Base-by-base conservation (phyloP, 1,140 invertebrate species). In the Ridgeia piscesae region DNA sequence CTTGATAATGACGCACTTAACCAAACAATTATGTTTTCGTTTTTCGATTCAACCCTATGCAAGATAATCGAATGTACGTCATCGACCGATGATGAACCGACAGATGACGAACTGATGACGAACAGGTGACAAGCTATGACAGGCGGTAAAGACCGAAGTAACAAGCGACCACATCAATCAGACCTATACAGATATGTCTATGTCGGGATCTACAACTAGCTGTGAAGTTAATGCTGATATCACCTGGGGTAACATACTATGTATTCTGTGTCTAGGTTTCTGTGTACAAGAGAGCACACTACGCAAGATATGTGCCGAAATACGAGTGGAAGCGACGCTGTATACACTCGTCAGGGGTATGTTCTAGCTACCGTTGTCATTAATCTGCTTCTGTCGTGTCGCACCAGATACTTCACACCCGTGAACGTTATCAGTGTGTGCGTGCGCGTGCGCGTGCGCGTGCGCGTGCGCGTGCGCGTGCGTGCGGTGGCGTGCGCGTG, bases 331-430 rank as follows among this genome's bases (percentile, higher is more conserved):
- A 33, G 88, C 92, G 33, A 35, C 88, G n/a, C 89, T 92, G 6
- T 92, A 92, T 35, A 92, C 88, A 8, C 89, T 92, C 9, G 92
- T 92, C 34, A 91, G 92, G 48, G 92, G 92, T 92, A 33, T 6
- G 92, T 92, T n/a, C n/a, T 21, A 77, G 42, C 11, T 42, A 77
- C 58, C 17, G 27, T 4, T 21, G 58, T 31, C 2, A 77, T 77
- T 31, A 31, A 21, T 77, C 58, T 77, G 58, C 1, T 42, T 6
- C 58, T 1, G 8, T 31, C 58, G 27, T 27, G 27, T 77, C 17
- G 58, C 58, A 77, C 58, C 4, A 77, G 17, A 77, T 77, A 21
- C 17, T 77, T 77, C 58, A 77, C 8, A 77, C 8, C 58, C 14
- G 58, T 77, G 17, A 77, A 77, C 14, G 27, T 77, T 77, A 4